Conservation (phyloP, 2,888 invertebrate species). For the Anodontia alba region DNA sequence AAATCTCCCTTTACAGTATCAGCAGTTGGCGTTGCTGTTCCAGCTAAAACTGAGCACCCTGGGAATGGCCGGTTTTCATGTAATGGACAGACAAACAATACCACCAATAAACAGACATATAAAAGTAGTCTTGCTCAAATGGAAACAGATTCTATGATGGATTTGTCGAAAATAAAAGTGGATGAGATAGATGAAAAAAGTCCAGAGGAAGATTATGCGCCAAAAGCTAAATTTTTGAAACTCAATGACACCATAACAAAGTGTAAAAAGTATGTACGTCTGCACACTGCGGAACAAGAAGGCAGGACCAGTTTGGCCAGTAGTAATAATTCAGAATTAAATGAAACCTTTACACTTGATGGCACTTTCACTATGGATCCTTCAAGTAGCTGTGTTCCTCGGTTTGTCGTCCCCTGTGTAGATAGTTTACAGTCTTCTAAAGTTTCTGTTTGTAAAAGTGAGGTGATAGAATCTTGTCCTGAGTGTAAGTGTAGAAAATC, state of each 20-base stretch:
- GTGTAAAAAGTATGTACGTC: slow-evolving; percentile 50
- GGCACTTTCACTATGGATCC: slow-evolving; percentile 55
- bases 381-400: slow-evolving; percentile 11
- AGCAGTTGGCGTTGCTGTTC: not conserved
- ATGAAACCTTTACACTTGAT: slow-evolving; percentile 50
- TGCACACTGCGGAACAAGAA: slow-evolving; percentile 26
- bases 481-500: not conserved
- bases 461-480: too few species aligned
- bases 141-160: not conserved
- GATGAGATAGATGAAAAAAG: slow-evolving; percentile 30
- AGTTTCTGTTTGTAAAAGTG: not conserved
- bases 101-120: too few species aligned
- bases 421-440: slow-evolving; percentile 8
- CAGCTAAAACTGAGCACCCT: not conserved
- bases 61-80: not conserved
- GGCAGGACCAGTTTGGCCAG: not conserved
- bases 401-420: slow-evolving; percentile 38
- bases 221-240: slow-evolving; percentile 48
- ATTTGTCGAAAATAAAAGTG: not conserved
- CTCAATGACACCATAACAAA: slow-evolving; percentile 59
- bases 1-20: not conserved
- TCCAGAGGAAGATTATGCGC: slow-evolving; percentile 26
- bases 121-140: not conserved
- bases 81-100: not conserved
- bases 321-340: not conserved